Evolutionary conservation across 1,140 invertebrate species (phyloP), one percentile per base, ranked within the genome.

Genomic region (Bradynema listronoti): DNA sequence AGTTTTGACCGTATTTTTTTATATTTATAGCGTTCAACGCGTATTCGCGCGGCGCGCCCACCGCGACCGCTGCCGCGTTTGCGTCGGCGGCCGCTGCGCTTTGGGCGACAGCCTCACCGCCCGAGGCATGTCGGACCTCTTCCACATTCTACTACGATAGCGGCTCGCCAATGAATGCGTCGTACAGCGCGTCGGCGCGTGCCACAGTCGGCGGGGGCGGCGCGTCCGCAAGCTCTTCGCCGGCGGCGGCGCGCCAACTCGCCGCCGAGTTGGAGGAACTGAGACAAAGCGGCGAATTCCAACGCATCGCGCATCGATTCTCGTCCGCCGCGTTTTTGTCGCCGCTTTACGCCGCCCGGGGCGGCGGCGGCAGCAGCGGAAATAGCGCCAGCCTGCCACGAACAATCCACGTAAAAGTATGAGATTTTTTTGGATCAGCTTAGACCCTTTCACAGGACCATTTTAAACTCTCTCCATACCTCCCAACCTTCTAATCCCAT

Each of bases 231-330:
- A 4, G 16, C 9, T n/a, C 47, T 27, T 19, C 73, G 6, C 73
- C 73, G 16, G 75, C 75, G 9, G 65, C 75, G 16, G 74, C 74
- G 16, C 55, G 75, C 4, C 75, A 78, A 56, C 36, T 77, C 30
- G 74, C 74, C n/a, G 75, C 75, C n/a, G 74, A 77, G 51, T 56
- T 77, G 4, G 74, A 77, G 52, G 75, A 77, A 50, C 56, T 77
- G 9, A 57, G 73, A 27, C 57, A 69, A 22, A 64, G 56, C 27
- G 68, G 61, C 36, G 63, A 63, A 34, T n/a, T 55, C 43, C 45
- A 34, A 3, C 58, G 55, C 6, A 47, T 49, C 34, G 50, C 56
- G 29, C 34, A 39, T 16, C 36, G 50, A 16, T 25, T n/a, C n/a
- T n/a, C n/a, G n/a, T n/a, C n/a, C n/a, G n/a, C n/a, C n/a, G n/a